Base-by-base conservation (phyloP, 1,140 invertebrate genomes). In the Caenorhabditis latens region DNA sequence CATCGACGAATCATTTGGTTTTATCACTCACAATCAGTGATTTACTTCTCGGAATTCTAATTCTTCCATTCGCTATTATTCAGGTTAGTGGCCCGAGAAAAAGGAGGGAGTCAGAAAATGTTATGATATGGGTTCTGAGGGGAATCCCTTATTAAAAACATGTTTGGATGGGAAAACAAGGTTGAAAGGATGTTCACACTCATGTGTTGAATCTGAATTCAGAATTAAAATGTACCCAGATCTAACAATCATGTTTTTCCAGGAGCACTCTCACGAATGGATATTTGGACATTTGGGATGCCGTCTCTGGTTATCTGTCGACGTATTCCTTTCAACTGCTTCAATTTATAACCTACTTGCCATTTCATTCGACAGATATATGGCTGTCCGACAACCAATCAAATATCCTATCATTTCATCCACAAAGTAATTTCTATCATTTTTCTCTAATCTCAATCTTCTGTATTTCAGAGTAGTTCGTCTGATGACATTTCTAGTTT, bases 291-390 rank as follows among this genome's bases (percentile, higher is more conserved):
- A 88, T 8, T 46, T 90, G 5, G 93, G 91, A 90, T 94, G 93
- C 85, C 90, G 89, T 61, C 88, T 93, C 19, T 94, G 93, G 94
- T 90, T 94, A 43, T 92, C 93, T 0, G 90, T 93, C n/a, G 93
- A 94, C 84, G 93, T 94, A 13, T 92, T 92, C 84, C 85, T 94
- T 5, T 93, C 91, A 89, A 94, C 93, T 14, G 93, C 93, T 0
- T 93, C 93, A 14, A 94, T 94, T 84, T 91, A 94, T 42, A 93
- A 93, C 87, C 86, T 94, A 13, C 91, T 93, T 83, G 93, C 93
- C 9, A 94, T 94, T 82, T 93, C 92, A 83, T 91, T 94, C 32
- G 93, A 94, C 87, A 87, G 93, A 42, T 94, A 93, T 88, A 90
- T 94, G 83, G 93, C 93, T 9, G 93, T 94, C 4, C 91, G 90